phyloP scores from a whole-genome alignment of 2,113 vertebrate species.

The Halcyon senegalensis region DNA sequence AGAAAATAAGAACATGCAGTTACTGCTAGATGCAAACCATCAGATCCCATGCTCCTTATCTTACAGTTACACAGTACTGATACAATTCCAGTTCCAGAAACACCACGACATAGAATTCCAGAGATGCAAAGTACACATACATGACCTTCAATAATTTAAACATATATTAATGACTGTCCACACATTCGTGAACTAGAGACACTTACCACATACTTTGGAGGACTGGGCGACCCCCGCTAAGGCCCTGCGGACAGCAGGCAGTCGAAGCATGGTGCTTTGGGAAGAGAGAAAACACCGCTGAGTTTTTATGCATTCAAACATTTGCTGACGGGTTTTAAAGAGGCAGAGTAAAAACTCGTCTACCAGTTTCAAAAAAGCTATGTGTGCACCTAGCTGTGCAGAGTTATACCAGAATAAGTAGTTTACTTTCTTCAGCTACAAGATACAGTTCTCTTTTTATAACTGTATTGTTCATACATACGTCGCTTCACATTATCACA shows the following conservation, averaged over 20 bases:
- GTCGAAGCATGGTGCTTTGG: conserved; percentile 85
- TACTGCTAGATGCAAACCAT: not conserved
- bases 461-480: accelerated
- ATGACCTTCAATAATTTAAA: not conserved
- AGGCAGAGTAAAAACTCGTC: not conserved
- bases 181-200: not conserved
- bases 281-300: not conserved
- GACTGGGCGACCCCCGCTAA: conserved; percentile 74
- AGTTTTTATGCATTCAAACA: not conserved
- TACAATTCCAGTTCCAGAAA: not conserved
- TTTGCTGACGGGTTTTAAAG: not conserved
- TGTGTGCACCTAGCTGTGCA: accelerated
- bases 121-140: accelerated
- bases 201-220: conserved; percentile 81
- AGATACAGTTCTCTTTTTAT: accelerated
- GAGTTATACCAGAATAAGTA: accelerated
- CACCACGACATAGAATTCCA: not conserved
- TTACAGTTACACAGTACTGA: too few relatives aligned
- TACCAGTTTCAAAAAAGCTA: not conserved
- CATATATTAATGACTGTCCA: accelerated
- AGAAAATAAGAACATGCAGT: not conserved
- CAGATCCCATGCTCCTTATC: not conserved
- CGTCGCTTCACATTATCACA: not conserved
- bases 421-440: not conserved
- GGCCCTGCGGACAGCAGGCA: conserved; percentile 78